Percentiles rank a stretch among this genome's conserved stretches.
These are phyloP conservation scores for Acrobasis suavella DNA, from an alignment of 2,888 invertebrate species.

Conservation along the genomic window DNA sequence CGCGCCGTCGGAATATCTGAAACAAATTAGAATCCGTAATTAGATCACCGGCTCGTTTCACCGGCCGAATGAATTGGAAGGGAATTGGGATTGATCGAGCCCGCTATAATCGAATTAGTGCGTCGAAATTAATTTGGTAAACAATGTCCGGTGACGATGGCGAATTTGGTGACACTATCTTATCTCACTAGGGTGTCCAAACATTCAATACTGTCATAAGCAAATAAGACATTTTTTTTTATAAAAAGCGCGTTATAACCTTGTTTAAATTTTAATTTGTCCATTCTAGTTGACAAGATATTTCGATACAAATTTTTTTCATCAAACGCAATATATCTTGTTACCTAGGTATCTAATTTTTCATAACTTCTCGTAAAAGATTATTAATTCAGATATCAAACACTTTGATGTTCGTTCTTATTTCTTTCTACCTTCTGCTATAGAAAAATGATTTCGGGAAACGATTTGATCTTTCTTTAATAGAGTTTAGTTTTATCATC, in stretches of 20 bases:
- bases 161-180: slow-evolving; percentile 3
- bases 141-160: slow-evolving; percentile 25
- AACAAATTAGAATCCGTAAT: slow-evolving; percentile 64
- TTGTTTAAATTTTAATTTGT: neutral
- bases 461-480: too few species aligned
- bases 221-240: too few species aligned
- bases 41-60: slow-evolving; percentile 39
- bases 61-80: slow-evolving; percentile 42
- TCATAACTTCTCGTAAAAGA: neutral
- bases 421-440: too few species aligned
- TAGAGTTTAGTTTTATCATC: too few species aligned
- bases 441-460: too few species aligned
- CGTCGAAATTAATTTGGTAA: slow-evolving; percentile 47
- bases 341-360: neutral
- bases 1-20: slow-evolving; percentile 63
- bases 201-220: too few species aligned
- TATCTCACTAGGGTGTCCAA: neutral
- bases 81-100: slow-evolving; percentile 53
- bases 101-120: slow-evolving; percentile 47
- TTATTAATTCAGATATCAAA: too few species aligned
- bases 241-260: too few species aligned
- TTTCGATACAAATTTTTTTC: neutral
- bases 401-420: too few species aligned
- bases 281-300: neutral
- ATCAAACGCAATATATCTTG: neutral